Percentiles rank a stretch among this genome's conserved stretches.
These are phyloP conservation scores for Harmothoe impar DNA, from an alignment of 2,888 invertebrate genomes.

Conservation along the genomic window DNA sequence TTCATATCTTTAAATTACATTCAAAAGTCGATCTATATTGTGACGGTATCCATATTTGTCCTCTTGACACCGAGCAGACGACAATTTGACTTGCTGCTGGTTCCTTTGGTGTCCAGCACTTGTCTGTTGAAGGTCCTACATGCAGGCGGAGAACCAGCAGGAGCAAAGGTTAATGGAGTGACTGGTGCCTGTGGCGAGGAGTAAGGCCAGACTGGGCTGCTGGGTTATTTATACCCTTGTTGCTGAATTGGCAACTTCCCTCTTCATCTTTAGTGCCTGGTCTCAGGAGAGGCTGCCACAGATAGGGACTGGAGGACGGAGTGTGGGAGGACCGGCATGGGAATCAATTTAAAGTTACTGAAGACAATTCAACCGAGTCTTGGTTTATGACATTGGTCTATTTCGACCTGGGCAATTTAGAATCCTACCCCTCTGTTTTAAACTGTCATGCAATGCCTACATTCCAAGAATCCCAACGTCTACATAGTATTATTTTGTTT, in stretches of 20 bases:
- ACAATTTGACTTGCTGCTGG: neutral
- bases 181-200: constrained; percentile 18
- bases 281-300: neutral
- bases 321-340: neutral
- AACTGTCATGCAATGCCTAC: too few relatives aligned
- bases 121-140: neutral
- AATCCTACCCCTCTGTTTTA: too few relatives aligned
- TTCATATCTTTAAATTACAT: too few relatives aligned
- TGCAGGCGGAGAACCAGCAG: constrained; percentile 19
- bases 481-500: too few relatives aligned
- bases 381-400: too few relatives aligned
- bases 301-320: neutral
- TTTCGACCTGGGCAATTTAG: too few relatives aligned
- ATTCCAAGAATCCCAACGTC: too few relatives aligned
- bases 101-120: neutral
- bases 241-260: constrained; percentile 23
- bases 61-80: neutral
- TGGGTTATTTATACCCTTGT: neutral
- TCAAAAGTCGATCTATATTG: too few relatives aligned
- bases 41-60: too few relatives aligned
- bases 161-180: constrained; percentile 32
- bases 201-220: constrained; percentile 23
- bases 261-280: neutral
- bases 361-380: too few relatives aligned
- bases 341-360: too few relatives aligned